Evolutionary conservation across 2,113 vertebrate genomes (phyloP), one percentile per base, ranked within the genome.

Genomic region (Meleagris gallopavo): DNA sequence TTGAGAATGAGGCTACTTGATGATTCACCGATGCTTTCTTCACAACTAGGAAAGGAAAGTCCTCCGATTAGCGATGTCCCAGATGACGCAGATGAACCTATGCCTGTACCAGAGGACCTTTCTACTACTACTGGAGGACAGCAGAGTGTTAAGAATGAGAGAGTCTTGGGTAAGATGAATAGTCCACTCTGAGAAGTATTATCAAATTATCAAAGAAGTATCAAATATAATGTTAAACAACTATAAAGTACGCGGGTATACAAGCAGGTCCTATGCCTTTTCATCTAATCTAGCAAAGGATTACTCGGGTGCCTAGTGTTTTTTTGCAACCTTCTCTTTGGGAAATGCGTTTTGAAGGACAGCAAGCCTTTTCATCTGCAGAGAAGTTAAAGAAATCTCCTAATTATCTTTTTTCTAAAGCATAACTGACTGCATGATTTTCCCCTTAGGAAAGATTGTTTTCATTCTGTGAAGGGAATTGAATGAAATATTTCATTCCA

Each of bases 91-190:
- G 99, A 99, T 57, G 99, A 99, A 78, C 98, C 99, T 90, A 99
- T 99, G 99, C 99, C 99, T n/a, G 97, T 99, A 92, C 99, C 99
- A 2, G 99, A 99, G 95, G 99, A 99, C 97, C 98, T 99, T 93
- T 99, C 99, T 57, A 99, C 99, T 90, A 97, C 98, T 94, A 98
- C 98, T 67, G 96, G 98, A 90, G 97, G 98, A 97, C 99, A 99
- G 95, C 98, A 99, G 96, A 98, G 97, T 96, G 97, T 97, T 93
- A 98, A 98, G 97, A 98, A 96, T 73, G 99, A 99, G 61, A 98
- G 98, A 98, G 97, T 98, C 91, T 96, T 97, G 93, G 98, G 98
- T 98, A 98, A 98, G 98, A 95, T 32, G 40, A 64, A 38, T 45
- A 21, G 10, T 52, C 15, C 11, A 21, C 11, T 75, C 4, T 81